phyloP scores from a whole-genome alignment of 2,888 invertebrate species.

The Hedychridium roseum region DNA sequence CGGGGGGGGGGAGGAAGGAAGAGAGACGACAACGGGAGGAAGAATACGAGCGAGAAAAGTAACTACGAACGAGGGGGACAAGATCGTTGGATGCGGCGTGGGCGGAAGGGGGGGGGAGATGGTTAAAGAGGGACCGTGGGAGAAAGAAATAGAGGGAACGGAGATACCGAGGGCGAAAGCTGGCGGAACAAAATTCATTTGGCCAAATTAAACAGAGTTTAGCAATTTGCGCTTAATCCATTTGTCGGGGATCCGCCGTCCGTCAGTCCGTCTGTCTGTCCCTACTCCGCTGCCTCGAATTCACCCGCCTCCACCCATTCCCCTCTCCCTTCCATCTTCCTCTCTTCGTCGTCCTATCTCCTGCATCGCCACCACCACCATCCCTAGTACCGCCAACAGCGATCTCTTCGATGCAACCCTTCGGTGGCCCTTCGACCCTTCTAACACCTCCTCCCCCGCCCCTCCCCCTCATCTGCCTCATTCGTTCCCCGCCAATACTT shows the following conservation, averaged over 20 bases:
- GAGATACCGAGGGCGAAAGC: slow-evolving; percentile 20
- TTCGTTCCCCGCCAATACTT: slow-evolving; percentile 4
- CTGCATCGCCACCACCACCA: slow-evolving; percentile 3
- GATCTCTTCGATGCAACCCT: slow-evolving; percentile 16
- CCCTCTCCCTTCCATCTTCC: slow-evolving; percentile 24
- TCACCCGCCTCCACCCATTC: slow-evolving; percentile 26
- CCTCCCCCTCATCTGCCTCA: not conserved
- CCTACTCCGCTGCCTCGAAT: no score
- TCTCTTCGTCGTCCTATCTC: slow-evolving; percentile 6
- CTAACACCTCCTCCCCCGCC: not conserved
- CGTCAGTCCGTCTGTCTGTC: slow-evolving; percentile 30
- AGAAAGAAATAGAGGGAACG: not conserved
- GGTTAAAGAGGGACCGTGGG: slow-evolving; percentile 2
- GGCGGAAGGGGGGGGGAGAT: slow-evolving; percentile 1
- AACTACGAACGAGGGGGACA: no score
- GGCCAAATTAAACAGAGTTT: slow-evolving; percentile 60
- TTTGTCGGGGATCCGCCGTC: slow-evolving; percentile 53
- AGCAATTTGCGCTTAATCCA: slow-evolving; percentile 59
- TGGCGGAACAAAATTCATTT: slow-evolving; percentile 55
- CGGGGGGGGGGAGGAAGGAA: not conserved
- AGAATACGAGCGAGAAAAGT: no score
- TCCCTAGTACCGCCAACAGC: slow-evolving; percentile 18
- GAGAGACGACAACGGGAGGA: slow-evolving; percentile 1
- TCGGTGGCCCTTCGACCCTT: not conserved
- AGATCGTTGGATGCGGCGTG: no score